Percentiles rank a stretch among this genome's conserved stretches.
Evolutionary conservation across 2,113 vertebrate genomes (phyloP).

Genomic region (Mustelus asterias): DNA sequence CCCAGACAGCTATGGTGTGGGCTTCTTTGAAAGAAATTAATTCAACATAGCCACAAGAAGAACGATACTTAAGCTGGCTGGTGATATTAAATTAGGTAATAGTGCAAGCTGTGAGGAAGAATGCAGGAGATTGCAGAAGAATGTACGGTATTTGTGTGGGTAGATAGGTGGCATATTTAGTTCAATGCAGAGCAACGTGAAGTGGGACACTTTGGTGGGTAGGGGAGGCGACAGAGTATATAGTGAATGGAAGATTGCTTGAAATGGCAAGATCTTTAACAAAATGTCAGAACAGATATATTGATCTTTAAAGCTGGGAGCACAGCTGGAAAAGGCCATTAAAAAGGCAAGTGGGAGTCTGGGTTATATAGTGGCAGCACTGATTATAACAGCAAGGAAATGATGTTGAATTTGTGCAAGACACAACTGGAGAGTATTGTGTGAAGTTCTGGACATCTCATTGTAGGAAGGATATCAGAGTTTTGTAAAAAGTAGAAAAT

Average conservation of each 20-base stretch:
- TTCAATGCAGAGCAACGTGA: neutral
- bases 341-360: neutral
- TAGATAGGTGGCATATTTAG: neutral
- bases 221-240: neutral
- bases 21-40: neutral
- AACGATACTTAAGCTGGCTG: neutral
- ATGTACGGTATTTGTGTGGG: neutral
- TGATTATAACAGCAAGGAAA: constrained; percentile 1
- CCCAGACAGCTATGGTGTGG: neutral
- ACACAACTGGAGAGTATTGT: neutral
- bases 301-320: neutral
- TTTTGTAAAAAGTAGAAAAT: neutral
- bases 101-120: neutral
- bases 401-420: neutral
- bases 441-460: neutral
- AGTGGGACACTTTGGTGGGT: neutral
- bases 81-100: neutral
- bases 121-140: neutral
- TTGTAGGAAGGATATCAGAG: neutral
- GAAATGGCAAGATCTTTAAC: neutral
- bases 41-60: neutral
- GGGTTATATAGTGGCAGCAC: neutral
- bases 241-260: neutral
- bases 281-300: neutral
- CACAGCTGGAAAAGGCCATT: neutral